These are phyloP conservation scores for Notiomystis cincta DNA, from an alignment of 2,113 vertebrate genomes.

Conservation along the genomic window DNA sequence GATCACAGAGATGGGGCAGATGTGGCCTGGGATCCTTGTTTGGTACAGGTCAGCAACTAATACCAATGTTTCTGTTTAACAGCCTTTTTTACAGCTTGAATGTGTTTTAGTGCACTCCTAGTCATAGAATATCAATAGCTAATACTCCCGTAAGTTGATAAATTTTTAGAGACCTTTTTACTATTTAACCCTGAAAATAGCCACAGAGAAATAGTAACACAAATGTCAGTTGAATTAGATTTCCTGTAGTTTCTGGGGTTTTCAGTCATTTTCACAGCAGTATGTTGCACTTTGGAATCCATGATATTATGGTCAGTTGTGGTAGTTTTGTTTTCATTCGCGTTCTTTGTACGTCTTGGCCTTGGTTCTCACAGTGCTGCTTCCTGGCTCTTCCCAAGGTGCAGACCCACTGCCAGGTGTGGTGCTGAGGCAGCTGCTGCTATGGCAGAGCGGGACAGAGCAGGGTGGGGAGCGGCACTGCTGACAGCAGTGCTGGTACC, in stretches of 20 bases:
- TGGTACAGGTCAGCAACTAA: neutral
- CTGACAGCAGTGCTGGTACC: neutral
- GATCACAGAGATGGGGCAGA: neutral
- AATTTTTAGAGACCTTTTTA: neutral
- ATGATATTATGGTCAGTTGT: too few relatives aligned
- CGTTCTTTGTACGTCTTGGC: neutral
- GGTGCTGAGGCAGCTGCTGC: neutral
- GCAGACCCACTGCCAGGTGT: rapidly evolving
- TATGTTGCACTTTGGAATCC: neutral
- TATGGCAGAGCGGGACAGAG: rapidly evolving
- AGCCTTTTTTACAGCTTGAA: neutral
- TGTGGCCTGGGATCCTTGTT: neutral
- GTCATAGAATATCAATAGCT: neutral
- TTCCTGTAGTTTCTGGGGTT: neutral
- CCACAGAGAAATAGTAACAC: neutral
- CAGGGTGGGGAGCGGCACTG: rapidly evolving
- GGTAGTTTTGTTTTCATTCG: rapidly evolving
- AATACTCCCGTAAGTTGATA: neutral
- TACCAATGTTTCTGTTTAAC: neutral
- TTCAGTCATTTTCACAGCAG: neutral
- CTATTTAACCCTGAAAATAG: neutral
- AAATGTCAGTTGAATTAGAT: neutral
- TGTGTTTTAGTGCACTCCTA: neutral
- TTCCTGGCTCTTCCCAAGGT: rapidly evolving
- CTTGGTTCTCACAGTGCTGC: neutral